phyloP scores from a whole-genome alignment of 1,140 invertebrate species.

The Coboldia fuscipes region DNA sequence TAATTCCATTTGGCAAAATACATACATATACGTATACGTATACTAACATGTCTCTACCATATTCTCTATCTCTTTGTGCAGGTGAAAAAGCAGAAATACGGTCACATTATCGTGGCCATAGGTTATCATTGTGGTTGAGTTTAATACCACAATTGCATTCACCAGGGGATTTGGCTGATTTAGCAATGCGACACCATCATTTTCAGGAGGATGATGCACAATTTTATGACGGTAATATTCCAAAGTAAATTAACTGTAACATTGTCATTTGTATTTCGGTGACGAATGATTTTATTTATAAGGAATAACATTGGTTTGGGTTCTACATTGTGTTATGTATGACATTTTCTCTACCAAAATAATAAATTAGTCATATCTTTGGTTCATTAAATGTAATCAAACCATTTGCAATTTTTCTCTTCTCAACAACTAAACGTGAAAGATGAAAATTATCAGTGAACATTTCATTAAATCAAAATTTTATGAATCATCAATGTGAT shows the following conservation, averaged over 20 bases:
- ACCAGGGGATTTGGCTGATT: conserved; percentile 43
- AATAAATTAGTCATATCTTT: neutral
- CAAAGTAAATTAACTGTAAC: neutral
- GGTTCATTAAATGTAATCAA: neutral
- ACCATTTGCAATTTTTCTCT: neutral
- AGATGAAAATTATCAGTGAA: no score
- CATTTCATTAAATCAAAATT: no score
- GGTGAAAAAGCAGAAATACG: conserved; percentile 43
- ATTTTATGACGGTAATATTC: conserved; percentile 36
- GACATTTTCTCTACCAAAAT: neutral
- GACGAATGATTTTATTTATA: neutral
- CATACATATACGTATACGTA: no score
- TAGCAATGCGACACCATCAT: conserved; percentile 58
- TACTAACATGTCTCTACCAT: no score
- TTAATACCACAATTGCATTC: conserved; percentile 71
- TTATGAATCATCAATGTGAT: no score
- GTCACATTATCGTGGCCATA: conserved; percentile 72
- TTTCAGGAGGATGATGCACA: conserved; percentile 44
- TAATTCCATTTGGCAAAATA: no score
- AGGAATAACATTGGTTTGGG: neutral
- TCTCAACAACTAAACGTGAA: no score
- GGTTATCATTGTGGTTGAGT: conserved; percentile 82
- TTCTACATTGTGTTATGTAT: neutral
- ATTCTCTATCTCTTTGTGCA: no score
- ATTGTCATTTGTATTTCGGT: neutral